These are phyloP conservation scores for Motacilla alba DNA, from an alignment of 2,113 vertebrate genomes.

Conservation along the genomic window DNA sequence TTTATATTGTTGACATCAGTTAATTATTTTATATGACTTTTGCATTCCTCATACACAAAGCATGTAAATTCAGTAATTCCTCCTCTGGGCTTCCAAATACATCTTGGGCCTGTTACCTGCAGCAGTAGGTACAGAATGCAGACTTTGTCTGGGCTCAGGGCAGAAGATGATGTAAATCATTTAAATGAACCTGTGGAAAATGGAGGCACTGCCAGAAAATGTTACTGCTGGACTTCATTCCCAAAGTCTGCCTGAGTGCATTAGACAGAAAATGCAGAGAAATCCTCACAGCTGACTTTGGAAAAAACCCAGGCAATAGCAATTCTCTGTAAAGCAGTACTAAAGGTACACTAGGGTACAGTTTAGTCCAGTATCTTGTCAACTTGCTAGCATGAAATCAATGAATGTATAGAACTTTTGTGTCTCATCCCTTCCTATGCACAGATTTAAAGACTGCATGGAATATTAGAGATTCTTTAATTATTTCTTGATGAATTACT, in stretches of 20 bases:
- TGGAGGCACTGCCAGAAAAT: neutral
- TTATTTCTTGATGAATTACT: neutral
- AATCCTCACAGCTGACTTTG: neutral
- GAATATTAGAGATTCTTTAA: neutral
- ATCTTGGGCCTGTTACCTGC: neutral
- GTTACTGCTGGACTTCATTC: neutral
- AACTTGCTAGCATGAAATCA: neutral
- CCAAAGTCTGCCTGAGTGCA: neutral
- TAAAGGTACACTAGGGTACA: neutral
- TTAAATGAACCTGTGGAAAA: constrained; percentile 26
- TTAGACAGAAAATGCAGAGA: neutral
- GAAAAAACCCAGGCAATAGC: neutral
- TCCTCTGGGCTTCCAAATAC: neutral
- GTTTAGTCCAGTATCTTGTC: neutral
- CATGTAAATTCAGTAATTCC: neutral
- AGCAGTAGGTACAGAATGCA: neutral
- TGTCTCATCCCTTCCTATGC: neutral
- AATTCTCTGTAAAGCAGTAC: neutral
- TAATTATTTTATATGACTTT: neutral
- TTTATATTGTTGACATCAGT: neutral
- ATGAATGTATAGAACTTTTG: neutral
- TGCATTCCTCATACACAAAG: neutral
- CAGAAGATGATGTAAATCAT: constrained; percentile 4
- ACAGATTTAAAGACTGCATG: neutral
- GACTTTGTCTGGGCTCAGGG: neutral